Base-by-base conservation (phyloP, 2,888 invertebrate genomes). In the Suillia variegata region DNA sequence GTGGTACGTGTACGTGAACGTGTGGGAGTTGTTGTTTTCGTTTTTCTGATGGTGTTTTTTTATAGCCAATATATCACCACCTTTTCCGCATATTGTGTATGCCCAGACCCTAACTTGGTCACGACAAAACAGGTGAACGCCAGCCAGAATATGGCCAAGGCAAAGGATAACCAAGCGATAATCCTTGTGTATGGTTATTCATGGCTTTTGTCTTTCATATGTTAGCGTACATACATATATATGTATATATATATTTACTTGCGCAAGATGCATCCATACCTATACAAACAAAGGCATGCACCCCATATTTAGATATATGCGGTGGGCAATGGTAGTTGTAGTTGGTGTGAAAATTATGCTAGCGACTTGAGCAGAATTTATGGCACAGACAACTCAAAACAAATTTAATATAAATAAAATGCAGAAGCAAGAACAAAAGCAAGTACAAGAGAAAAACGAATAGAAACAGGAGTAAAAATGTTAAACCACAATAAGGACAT, bases 141-240 rank as follows among this genome's bases (percentile, higher is more conserved):
- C n/a, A n/a, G n/a, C 10, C 10, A 26, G 26, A 10, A 26, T 26
- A n/a, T 38, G 38, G 38, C 38, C n/a, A n/a, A n/a, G 13, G n/a
- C n/a, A 38, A 38, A n/a, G 38, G 13, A 38, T 38, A 38, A 38
- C 38, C 38, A n/a, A 38, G n/a, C 38, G 38, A 38, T 38, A 38
- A 38, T 38, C 13, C 38, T n/a, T 38, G 6, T 38, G 38, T 38
- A 13, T 8, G 38, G 4, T 38, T 38, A 38, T 38, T n/a, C 38
- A 8, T n/a, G 38, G 38, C 38, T 38, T 38, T 38, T 38, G 38
- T 38, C n/a, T 38, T 38, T 8, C 38, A 12, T 8, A 13, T 38
- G 38, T n/a, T 13, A 3, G 38, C 31, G 38, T n/a, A 13, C 38
- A 38, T n/a, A 13, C 38, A 38, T n/a, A 38, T 38, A n/a, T n/a